These are phyloP conservation scores for Miltochrista miniata DNA, from an alignment of 2,888 invertebrate species.

Conservation along the genomic window DNA sequence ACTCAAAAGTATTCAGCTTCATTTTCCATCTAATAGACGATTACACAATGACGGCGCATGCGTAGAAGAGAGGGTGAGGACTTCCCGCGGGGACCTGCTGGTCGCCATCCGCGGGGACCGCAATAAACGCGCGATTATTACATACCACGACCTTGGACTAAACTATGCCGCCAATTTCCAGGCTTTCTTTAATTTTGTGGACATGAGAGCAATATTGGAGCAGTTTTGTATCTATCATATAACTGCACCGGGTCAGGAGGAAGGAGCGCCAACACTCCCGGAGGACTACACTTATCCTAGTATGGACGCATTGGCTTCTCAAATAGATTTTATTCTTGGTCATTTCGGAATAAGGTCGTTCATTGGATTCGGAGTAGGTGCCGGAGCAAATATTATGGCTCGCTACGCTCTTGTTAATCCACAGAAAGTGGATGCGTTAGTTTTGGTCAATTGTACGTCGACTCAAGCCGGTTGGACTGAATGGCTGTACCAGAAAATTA, in stretches of 20 bases:
- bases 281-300: constrained; percentile 96
- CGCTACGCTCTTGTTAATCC: constrained; percentile 95
- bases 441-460: constrained; percentile 96
- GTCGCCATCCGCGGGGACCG: constrained; percentile 98
- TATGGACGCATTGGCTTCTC: constrained; percentile 97
- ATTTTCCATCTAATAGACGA: constrained; percentile 90
- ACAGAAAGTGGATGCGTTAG: constrained; percentile 94
- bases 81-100: constrained; percentile 94
- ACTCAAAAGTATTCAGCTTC: constrained; percentile 94
- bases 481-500: constrained; percentile 99
- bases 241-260: constrained; percentile 99
- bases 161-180: constrained; percentile 98
- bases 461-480: constrained; percentile 99
- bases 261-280: constrained; percentile 95
- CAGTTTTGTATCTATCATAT: constrained; percentile 99
- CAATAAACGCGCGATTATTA: constrained; percentile 95
- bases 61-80: constrained; percentile 91
- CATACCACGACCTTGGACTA: constrained; percentile 99
- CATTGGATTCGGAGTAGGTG: constrained; percentile 98
- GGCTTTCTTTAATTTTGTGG: constrained; percentile 96
- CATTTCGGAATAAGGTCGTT: constrained; percentile 95
- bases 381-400: constrained; percentile 97
- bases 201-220: constrained; percentile 94
- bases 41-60: constrained; percentile 80
- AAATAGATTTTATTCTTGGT: constrained; percentile 94